Conservation (phyloP, 37 sponge, comb jelly and placozoan genomes). For the Haliclona indistincta region DNA sequence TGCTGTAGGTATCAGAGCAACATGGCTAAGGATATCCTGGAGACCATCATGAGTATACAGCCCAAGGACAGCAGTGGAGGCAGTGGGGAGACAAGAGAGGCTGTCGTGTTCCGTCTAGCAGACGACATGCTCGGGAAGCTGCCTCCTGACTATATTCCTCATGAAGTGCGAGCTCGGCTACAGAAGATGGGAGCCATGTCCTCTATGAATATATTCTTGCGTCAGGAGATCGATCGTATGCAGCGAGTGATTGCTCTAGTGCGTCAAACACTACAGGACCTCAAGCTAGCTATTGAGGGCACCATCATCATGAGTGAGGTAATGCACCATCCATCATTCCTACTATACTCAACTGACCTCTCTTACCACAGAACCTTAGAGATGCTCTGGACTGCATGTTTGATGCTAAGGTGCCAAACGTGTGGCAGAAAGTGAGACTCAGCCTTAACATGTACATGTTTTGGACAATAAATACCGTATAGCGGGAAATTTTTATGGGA, state of each 20-base stretch:
- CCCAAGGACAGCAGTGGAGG: conserved; percentile 98
- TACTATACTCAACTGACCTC: not conserved
- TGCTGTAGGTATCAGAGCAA: conserved; percentile 86
- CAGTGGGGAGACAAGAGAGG: conserved; percentile 98
- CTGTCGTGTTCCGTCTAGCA: conserved; percentile 82
- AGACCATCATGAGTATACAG: conserved; percentile 96
- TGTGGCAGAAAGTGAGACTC: conserved; percentile 80
- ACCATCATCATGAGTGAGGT: conserved; percentile 99
- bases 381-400: conserved; percentile 95
- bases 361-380: conserved; percentile 67
- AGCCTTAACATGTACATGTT: not conserved
- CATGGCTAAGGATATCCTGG: conserved; percentile 91
- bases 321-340: not conserved
- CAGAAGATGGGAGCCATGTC: conserved; percentile 92
- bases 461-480: too few species aligned
- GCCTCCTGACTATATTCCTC: conserved; percentile 93
- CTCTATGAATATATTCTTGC: conserved; percentile 99
- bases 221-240: conserved; percentile 99
- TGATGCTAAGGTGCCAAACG: conserved; percentile 91
- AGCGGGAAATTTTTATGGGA: too few species aligned
- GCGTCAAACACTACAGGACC: conserved; percentile 76
- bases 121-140: conserved; percentile 95
- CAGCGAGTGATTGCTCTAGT: conserved; percentile 94
- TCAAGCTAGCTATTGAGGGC: conserved; percentile 97
- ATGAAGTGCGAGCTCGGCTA: conserved; percentile 93